phyloP scores from a whole-genome alignment of 2,797 vertebrate genomes.

The Momotus momota region DNA sequence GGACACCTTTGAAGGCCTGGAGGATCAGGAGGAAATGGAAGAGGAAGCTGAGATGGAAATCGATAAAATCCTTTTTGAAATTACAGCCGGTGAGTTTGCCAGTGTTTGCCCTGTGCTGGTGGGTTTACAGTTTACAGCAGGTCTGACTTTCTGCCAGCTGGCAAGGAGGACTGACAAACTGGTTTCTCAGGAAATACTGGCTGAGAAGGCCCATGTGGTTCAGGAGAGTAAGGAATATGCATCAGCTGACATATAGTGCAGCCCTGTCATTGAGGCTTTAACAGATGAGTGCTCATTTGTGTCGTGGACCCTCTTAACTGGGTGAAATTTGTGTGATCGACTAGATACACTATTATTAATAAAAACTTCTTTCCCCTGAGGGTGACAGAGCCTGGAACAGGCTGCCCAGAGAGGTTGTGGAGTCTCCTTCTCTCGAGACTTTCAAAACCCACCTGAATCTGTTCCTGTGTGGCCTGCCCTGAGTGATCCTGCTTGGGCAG shows the following conservation, averaged over 20 bases:
- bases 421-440: no score
- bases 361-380: not conserved
- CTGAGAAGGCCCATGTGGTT: not conserved
- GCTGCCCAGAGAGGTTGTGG: no score
- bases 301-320: not conserved
- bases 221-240: not conserved
- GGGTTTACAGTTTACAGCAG: no score
- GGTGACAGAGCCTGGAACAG: no score
- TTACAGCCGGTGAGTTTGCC: slow-evolving; percentile 92
- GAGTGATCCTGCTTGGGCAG: no score
- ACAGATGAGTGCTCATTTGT: not conserved
- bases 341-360: fast-evolving
- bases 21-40: slow-evolving; percentile 98
- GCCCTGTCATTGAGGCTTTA: not conserved
- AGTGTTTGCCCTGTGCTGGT: no score
- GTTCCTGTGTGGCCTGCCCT: no score
- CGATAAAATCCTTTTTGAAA: slow-evolving; percentile 96
- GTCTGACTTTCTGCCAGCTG: not conserved
- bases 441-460: no score
- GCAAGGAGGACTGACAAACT: not conserved
- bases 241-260: not conserved
- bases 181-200: not conserved
- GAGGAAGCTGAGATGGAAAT: slow-evolving; percentile 95
- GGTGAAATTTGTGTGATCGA: fast-evolving
- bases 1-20: slow-evolving; percentile 95